Conservation (phyloP, 2,797 vertebrate genomes). For the Poecilia wingei region DNA sequence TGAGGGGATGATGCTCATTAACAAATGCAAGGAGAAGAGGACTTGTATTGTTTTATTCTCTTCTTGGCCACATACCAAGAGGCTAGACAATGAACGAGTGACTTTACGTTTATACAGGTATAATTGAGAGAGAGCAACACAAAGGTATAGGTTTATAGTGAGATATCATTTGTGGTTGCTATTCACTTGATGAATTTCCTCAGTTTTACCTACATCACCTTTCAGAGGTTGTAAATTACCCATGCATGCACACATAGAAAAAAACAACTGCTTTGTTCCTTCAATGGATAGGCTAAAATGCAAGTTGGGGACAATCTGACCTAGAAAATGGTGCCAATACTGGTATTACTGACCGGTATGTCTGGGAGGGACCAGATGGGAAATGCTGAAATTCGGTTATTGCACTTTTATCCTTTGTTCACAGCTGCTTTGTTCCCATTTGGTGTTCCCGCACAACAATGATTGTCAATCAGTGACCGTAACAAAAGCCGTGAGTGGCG, state of each 20-base stretch:
- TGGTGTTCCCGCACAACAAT: conserved; percentile 34
- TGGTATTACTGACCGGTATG: conserved; percentile 45
- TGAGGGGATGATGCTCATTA: conserved; percentile 24
- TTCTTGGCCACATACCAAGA: conserved; percentile 14
- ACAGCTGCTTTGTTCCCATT: conserved; percentile 54
- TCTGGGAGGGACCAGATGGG: conserved; percentile 39
- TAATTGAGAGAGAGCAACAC: conserved; percentile 7
- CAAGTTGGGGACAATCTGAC: conserved; percentile 47
- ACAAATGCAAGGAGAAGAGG: background rate
- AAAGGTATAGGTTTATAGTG: conserved; percentile 10
- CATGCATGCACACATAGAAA: background rate
- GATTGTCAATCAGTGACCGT: conserved; percentile 50
- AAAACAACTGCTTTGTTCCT: conserved; percentile 70
- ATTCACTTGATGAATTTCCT: conserved; percentile 73
- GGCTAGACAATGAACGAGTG: conserved; percentile 4
- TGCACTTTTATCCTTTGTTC: conserved; percentile 56
- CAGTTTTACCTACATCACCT: conserved; percentile 64
- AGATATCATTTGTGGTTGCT: conserved; percentile 48
- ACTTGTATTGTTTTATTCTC: no score
- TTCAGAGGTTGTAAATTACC: conserved; percentile 75
- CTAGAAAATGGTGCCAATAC: conserved; percentile 69
- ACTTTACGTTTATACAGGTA: conserved; percentile 12
- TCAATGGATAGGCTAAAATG: conserved; percentile 67
- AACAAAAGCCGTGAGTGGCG: conserved; percentile 31
- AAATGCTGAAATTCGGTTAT: conserved; percentile 66